A percentile compares a stretch with the other conserved stretches of the same genome.
These are phyloP conservation scores for Mylabris sibirica DNA, from an alignment of 2,888 invertebrate species.

Conservation along the genomic window DNA sequence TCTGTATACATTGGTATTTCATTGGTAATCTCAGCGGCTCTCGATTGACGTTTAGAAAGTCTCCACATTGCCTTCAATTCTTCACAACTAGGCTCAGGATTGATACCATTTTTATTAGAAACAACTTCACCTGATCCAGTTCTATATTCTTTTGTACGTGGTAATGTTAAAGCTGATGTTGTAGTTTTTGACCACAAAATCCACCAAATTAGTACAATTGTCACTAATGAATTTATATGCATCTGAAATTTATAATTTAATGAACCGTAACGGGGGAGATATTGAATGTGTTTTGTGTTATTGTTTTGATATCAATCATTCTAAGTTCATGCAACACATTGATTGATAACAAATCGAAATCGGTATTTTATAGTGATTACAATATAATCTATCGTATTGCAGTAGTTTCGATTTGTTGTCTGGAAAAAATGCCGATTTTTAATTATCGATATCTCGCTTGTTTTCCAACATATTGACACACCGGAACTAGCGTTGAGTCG, in stretches of 20 bases:
- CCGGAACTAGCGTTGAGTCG: too few relatives aligned
- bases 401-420: too few relatives aligned
- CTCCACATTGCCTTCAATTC: constrained; percentile 92
- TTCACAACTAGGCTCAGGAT: constrained; percentile 83
- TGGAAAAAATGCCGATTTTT: too few relatives aligned
- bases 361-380: background rate
- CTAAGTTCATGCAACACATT: background rate
- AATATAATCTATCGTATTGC: background rate
- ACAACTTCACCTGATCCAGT: constrained; percentile 52
- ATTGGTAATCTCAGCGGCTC: constrained; percentile 86
- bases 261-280: background rate
- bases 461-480: too few relatives aligned
- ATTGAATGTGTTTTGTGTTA: background rate
- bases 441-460: too few relatives aligned
- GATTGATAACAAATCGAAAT: background rate
- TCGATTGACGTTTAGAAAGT: constrained; percentile 86
- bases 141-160: constrained; percentile 51
- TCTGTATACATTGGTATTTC: constrained; percentile 85
- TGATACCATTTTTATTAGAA: constrained; percentile 57
- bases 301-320: background rate
- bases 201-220: constrained; percentile 50
- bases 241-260: constrained; percentile 49
- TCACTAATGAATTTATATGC: constrained; percentile 49
- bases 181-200: constrained; percentile 48
- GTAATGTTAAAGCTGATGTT: constrained; percentile 51